phyloP scores from a whole-genome alignment of 2,113 vertebrate species.

The Aix galericulata region DNA sequence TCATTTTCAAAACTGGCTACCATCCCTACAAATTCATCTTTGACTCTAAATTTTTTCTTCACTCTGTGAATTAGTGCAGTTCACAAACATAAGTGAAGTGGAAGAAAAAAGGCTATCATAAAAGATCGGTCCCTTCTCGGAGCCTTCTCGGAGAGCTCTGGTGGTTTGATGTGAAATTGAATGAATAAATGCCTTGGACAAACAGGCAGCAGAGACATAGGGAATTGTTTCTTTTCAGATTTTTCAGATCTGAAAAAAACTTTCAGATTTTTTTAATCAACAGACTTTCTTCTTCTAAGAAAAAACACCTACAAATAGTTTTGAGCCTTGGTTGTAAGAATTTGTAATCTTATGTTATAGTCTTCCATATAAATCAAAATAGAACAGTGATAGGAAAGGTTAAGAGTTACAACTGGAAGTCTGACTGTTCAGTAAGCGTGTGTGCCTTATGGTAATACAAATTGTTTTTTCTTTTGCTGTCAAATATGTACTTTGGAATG shows the following conservation, averaged over 20 bases:
- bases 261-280: neutral
- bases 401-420: neutral
- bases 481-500: constrained; percentile 27
- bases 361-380: neutral
- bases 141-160: neutral
- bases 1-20: neutral
- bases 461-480: neutral
- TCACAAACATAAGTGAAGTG: neutral
- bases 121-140: neutral
- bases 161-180: neutral
- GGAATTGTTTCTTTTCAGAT: neutral
- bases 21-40: neutral
- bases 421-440: neutral
- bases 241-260: no score
- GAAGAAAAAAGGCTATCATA: neutral
- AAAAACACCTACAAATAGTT: neutral
- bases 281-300: neutral
- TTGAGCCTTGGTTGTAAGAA: rapidly evolving
- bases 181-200: neutral
- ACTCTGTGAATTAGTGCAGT: neutral
- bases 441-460: neutral
- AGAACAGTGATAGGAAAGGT: neutral
- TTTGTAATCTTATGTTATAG: neutral
- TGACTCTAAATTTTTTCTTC: neutral
- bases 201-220: neutral